Percentiles rank a stretch among this genome's conserved stretches.
These are phyloP conservation scores for Equus quagga DNA, from an alignment of 2,113 vertebrate genomes.

Conservation along the genomic window DNA sequence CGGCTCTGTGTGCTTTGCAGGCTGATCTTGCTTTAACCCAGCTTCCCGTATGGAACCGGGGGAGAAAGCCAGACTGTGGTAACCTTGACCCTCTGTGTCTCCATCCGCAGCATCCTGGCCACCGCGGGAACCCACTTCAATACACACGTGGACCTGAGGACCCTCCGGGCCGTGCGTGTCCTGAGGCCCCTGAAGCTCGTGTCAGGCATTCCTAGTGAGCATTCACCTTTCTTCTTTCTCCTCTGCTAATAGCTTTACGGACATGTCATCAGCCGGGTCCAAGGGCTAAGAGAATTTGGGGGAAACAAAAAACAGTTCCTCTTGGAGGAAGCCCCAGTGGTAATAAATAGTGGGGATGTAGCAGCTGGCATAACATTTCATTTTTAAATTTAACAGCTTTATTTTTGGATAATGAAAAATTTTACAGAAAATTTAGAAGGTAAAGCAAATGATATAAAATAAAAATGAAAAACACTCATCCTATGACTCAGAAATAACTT, in stretches of 20 bases:
- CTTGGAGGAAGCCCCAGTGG: neutral
- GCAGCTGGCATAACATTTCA: neutral
- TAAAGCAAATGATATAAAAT: neutral
- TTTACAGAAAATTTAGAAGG: conserved; percentile 17
- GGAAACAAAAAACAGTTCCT: neutral
- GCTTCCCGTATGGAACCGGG: neutral
- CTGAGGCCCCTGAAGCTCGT: conserved; percentile 98
- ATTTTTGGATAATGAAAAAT: neutral
- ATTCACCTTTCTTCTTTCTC: neutral
- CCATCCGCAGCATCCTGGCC: conserved; percentile 94
- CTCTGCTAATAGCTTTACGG: neutral
- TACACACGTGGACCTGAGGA: conserved; percentile 97
- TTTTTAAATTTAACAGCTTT: conserved; percentile 6
- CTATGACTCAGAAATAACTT: conserved; percentile 15
- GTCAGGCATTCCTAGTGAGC: conserved; percentile 97
- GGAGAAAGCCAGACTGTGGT: neutral
- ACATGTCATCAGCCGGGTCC: neutral
- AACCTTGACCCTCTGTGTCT: conserved; percentile 76
- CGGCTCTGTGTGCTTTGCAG: conserved; percentile 39
- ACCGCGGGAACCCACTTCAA: conserved; percentile 98
- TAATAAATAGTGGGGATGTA: neutral
- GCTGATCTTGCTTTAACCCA: neutral
- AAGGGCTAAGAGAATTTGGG: neutral
- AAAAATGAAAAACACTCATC: neutral
- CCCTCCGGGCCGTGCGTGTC: conserved; percentile 96